Base-by-base conservation (phyloP, 2,888 invertebrate genomes). In the Trichogramma evanescens region DNA sequence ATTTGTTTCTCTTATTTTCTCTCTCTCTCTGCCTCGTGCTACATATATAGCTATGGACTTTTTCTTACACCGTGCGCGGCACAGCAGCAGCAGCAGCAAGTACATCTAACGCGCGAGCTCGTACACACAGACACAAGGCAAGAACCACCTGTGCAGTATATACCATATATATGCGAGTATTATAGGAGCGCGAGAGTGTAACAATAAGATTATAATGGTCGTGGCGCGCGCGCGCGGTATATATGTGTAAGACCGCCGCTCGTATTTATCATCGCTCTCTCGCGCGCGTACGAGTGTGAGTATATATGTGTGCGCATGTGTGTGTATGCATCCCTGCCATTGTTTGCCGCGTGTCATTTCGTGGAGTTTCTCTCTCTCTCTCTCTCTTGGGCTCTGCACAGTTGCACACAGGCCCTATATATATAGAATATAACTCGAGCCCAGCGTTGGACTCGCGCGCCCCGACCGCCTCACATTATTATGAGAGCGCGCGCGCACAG, bases 171-270 rank as follows among this genome's bases (percentile, higher is more conserved):
- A 40, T 50, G 6, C n/a, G n/a, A 41, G 9, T 40, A 52, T 10
- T 4, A 39, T n/a, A 51, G 8, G 38, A 2, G 44, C 5, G 46
- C 6, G 38, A 4, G 42, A 42, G 10, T 8, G 69, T 70, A 74
- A 73, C 73, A 74, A 74, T 74, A 71, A 74, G 73, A 74, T 73
- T 71, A 73, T 74, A 74, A 74, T 71, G 73, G 72, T 67, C 72
- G 67, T 66, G 69, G 70, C 73, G 70, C 71, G 69, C 71, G 67
- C 67, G 26, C 26, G 26, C 26, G 26, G 26, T 26, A 26, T 26
- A 26, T 26, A 26, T 2, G 26, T 26, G 26, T 26, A 26, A 26
- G 26, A 26, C 26, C 26, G 26, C 26, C 26, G 26, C 26, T 26
- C 69, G 68, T 72, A 74, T 74, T 73, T 74, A 74, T 74, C 74